Evolutionary conservation across 2,113 vertebrate genomes (phyloP).

Genomic region (Plestiodon gilberti): DNA sequence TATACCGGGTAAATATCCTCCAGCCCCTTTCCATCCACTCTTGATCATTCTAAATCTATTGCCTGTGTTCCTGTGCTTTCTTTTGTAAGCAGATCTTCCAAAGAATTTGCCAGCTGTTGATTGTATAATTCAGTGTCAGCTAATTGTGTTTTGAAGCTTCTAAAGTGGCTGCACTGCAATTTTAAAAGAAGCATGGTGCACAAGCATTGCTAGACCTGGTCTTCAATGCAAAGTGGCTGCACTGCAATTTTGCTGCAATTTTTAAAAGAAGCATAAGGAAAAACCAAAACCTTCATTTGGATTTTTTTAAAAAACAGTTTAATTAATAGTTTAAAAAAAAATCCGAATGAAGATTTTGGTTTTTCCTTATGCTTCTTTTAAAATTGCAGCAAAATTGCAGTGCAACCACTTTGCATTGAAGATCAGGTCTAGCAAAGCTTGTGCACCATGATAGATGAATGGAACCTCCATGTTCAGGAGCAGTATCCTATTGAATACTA

Average conservation of each 20-base stretch:
- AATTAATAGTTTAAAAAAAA: no score
- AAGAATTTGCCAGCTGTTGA: slow-evolving; percentile 48
- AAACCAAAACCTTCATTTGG: neutral
- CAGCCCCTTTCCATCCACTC: neutral
- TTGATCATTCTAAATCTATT: slow-evolving; percentile 26
- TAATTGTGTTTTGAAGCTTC: slow-evolving; percentile 29
- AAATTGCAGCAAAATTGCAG: neutral
- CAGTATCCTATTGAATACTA: neutral
- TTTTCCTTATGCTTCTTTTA: neutral
- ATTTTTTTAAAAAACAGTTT: no score
- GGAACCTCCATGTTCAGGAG: neutral
- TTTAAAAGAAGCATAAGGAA: neutral
- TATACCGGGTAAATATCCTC: slow-evolving; percentile 33
- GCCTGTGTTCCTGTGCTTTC: slow-evolving; percentile 34
- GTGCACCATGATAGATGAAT: neutral
- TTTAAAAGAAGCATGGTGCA: no score
- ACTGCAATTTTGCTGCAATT: neutral
- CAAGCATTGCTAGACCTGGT: no score
- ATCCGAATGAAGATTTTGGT: neutral
- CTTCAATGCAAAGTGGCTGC: no score
- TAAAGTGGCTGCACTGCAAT: no score
- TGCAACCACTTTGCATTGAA: no score
- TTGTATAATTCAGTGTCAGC: slow-evolving; percentile 36
- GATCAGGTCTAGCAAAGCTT: no score
- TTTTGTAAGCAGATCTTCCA: slow-evolving; percentile 46